Evolutionary conservation across 2,888 invertebrate genomes (phyloP).

Genomic region (Microplitis manilae): DNA sequence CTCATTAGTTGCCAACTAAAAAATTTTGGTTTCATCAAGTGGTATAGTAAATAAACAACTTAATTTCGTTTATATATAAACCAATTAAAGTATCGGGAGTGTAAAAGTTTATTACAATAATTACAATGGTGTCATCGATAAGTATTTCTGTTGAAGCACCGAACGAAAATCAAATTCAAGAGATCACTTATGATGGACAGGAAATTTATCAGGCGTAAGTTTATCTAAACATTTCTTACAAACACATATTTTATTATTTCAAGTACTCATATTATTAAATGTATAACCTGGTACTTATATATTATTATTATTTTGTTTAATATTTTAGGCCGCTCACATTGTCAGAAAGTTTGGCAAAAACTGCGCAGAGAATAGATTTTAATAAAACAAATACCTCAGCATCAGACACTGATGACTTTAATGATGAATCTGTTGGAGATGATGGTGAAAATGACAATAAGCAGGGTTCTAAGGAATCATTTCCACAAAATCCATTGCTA

Average conservation of each 20-base stretch:
- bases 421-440: conserved; percentile 74
- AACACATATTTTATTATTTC: neutral
- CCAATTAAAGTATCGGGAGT: neutral
- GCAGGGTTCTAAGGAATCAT: conserved; percentile 82
- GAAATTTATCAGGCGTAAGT: conserved; percentile 97
- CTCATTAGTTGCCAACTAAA: too few species aligned
- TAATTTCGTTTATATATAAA: neutral
- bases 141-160: conserved; percentile 95
- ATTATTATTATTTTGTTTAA: neutral
- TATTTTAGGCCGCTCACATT: conserved; percentile 86
- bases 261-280: neutral
- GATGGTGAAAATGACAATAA: conserved; percentile 75
- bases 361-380: conserved; percentile 96
- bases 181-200: conserved; percentile 96
- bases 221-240: conserved; percentile 22
- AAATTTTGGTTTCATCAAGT: too few species aligned
- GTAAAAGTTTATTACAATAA: neutral
- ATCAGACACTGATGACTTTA: conserved; percentile 72
- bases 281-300: neutral
- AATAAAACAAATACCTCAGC: conserved; percentile 77
- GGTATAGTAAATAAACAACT: neutral
- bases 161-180: conserved; percentile 96
- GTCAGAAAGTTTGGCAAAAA: conserved; percentile 92
- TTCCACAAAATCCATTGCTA: conserved; percentile 88
- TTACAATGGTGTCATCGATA: conserved; percentile 82